phyloP scores from a whole-genome alignment of 2,113 vertebrate species.

The Oreotragus oreotragus region DNA sequence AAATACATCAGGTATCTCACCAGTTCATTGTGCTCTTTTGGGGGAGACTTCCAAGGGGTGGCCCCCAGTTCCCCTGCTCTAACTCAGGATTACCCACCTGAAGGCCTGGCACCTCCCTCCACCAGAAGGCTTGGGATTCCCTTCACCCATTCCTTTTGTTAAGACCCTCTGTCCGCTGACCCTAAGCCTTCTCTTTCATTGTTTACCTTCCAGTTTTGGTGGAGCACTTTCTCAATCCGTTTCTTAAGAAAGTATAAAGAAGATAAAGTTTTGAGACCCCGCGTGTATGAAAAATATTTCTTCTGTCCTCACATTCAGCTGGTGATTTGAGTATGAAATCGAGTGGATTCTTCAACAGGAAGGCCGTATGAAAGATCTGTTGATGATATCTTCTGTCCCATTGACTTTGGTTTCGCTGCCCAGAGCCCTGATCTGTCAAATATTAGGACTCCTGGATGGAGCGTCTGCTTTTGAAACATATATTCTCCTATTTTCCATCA shows the following conservation, averaged over 20 bases:
- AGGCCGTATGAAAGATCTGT: not conserved
- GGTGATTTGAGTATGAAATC: not conserved
- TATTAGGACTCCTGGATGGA: not conserved
- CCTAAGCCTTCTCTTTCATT: not conserved
- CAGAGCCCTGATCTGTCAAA: not conserved
- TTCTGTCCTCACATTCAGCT: not conserved
- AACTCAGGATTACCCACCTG: not conserved
- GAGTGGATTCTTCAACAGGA: not conserved
- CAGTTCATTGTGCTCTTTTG: not conserved
- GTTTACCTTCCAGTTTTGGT: not conserved
- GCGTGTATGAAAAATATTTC: not conserved
- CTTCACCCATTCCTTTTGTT: not conserved
- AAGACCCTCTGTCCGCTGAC: not conserved
- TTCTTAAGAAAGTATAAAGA: not conserved
- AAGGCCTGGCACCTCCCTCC: not conserved
- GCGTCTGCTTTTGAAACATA: not conserved
- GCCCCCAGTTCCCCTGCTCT: not conserved
- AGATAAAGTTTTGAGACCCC: not conserved
- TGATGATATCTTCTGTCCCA: not conserved
- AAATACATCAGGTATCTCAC: not conserved
- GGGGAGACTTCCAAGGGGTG: not conserved
- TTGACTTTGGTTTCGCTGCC: not conserved
- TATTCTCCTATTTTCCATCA: not conserved
- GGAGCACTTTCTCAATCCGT: not conserved
- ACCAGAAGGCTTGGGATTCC: not conserved